Conservation (phyloP, 2,888 invertebrate genomes). For the Cantharis rustica region DNA sequence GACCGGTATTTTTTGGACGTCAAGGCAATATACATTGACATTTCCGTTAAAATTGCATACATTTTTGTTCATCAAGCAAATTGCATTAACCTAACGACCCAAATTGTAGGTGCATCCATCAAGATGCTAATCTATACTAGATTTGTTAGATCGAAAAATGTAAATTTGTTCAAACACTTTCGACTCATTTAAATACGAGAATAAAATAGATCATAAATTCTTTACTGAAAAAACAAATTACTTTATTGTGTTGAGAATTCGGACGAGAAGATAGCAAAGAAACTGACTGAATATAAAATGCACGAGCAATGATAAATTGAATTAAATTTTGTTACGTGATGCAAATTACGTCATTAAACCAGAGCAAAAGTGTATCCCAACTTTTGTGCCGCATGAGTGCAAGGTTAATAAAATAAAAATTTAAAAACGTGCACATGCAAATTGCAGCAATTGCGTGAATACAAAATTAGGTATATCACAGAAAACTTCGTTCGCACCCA, state of each 20-base stretch:
- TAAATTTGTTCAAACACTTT: neutral
- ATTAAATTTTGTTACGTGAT: neutral
- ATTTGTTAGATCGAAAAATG: neutral
- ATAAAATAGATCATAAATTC: neutral
- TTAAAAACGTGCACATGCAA: neutral
- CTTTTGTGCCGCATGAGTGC: neutral
- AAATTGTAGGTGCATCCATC: neutral
- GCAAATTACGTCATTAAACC: neutral
- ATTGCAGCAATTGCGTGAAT: neutral
- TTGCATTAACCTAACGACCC: neutral
- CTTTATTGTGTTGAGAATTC: neutral
- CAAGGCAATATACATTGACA: neutral
- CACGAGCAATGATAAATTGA: neutral
- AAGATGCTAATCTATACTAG: neutral
- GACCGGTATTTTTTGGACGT: neutral
- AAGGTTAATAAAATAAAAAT: neutral
- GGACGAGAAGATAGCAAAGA: neutral
- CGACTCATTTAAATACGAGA: neutral
- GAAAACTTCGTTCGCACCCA: neutral
- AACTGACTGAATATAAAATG: neutral
- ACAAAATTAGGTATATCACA: neutral
- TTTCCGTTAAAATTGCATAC: neutral
- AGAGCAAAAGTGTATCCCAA: neutral
- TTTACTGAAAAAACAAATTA: neutral
- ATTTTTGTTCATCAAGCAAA: neutral